Evolutionary conservation across 2,797 vertebrate species (phyloP).

Genomic region (Enteromius afrohamiltoni): DNA sequence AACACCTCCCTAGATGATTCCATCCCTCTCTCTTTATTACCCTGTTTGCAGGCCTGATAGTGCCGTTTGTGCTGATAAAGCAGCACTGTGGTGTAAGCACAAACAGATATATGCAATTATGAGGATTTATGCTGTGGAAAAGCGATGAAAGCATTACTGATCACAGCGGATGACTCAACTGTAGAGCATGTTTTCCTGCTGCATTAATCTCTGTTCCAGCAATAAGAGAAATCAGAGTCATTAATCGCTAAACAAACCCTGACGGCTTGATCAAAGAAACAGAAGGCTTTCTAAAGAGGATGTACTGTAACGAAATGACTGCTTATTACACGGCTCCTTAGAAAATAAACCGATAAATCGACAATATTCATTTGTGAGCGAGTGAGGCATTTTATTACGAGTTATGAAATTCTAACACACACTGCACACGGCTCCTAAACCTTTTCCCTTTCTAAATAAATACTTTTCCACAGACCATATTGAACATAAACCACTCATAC

Average conservation of each 20-base stretch:
- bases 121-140: constrained; percentile 27
- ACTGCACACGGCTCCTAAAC: background rate
- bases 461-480: background rate
- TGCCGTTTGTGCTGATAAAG: constrained; percentile 72
- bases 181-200: background rate
- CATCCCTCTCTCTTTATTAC: constrained; percentile 76
- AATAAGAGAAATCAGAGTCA: background rate
- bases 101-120: constrained; percentile 4
- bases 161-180: background rate
- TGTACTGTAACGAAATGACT: background rate
- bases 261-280: background rate
- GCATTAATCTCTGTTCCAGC: constrained; percentile 1
- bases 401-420: background rate
- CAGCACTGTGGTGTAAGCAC: constrained; percentile 56
- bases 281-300: background rate
- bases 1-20: constrained; percentile 74
- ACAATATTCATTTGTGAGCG: background rate
- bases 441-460: background rate
- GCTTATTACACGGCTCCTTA: background rate
- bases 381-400: background rate
- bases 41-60: constrained; percentile 76
- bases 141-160: constrained; percentile 25
- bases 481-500: background rate
- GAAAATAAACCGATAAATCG: background rate
- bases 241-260: background rate